phyloP scores from a whole-genome alignment of 1,140 invertebrate species.

The Macrobrachium nipponense region DNA sequence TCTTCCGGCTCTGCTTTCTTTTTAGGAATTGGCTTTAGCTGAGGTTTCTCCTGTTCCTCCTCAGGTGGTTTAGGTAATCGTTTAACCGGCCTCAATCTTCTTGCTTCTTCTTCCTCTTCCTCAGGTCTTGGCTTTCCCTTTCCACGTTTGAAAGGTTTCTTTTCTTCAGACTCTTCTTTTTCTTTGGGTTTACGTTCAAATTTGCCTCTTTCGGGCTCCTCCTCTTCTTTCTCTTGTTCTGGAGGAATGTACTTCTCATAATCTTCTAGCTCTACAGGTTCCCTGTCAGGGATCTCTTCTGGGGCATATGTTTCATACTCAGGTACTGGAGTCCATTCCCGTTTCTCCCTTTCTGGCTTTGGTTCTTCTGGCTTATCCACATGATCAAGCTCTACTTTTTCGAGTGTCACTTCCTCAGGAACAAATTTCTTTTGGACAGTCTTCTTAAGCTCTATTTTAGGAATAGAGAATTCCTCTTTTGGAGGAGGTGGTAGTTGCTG shows the following conservation, averaged over 20 bases:
- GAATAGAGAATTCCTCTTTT: slow-evolving; percentile 33
- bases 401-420: slow-evolving; percentile 34
- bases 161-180: slow-evolving; percentile 30
- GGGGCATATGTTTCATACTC: slow-evolving; percentile 48
- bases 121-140: slow-evolving; percentile 30
- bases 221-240: slow-evolving; percentile 1
- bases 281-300: slow-evolving; percentile 41
- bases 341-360: slow-evolving; percentile 14
- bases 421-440: slow-evolving; percentile 58
- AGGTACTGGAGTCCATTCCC: slow-evolving; percentile 27
- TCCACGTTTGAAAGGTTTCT: slow-evolving; percentile 37
- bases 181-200: slow-evolving; percentile 42
- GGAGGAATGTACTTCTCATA: slow-evolving; percentile 26
- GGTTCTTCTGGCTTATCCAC: slow-evolving; percentile 4
- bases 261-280: slow-evolving; percentile 40
- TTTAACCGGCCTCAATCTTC: slow-evolving; percentile 15
- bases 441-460: slow-evolving; percentile 65
- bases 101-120: slow-evolving; percentile 36
- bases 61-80: slow-evolving; percentile 29
- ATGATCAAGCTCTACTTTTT: slow-evolving; percentile 31
- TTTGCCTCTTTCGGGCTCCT: slow-evolving; percentile 30
- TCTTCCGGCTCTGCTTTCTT: slow-evolving; percentile 45
- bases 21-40: slow-evolving; percentile 46
- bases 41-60: slow-evolving; percentile 34
- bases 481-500: too few relatives aligned